Evolutionary conservation across 92 coral and sea anemone genomes (phyloP).

Genomic region (Diadumene lineata): DNA sequence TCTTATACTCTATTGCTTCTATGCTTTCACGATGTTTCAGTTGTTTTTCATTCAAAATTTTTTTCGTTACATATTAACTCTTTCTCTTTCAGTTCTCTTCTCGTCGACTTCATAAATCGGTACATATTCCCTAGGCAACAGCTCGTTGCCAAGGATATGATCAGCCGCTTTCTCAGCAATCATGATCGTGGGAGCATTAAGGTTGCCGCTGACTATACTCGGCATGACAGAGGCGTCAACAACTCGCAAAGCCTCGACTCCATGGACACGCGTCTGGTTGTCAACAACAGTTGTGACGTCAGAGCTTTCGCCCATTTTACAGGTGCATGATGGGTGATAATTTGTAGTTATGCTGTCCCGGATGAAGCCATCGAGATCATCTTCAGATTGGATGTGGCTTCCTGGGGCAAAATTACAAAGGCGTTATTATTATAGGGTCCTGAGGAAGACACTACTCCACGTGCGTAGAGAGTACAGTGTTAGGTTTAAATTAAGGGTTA

Average conservation of each 20-base stretch:
- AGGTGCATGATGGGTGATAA: conserved; percentile 75
- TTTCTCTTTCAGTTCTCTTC: neutral
- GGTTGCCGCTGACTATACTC: conserved; percentile 62
- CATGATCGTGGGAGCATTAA: conserved; percentile 82
- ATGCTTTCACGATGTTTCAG: no score
- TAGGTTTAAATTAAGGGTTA: neutral
- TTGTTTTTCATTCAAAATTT: no score
- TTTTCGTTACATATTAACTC: neutral
- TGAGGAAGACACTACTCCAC: neutral
- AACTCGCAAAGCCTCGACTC: conserved; percentile 68
- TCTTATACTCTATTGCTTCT: no score
- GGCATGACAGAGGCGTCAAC: conserved; percentile 87
- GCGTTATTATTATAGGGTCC: neutral
- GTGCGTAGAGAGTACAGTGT: no score
- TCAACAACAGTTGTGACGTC: conserved; percentile 76
- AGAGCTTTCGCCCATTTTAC: conserved; percentile 66
- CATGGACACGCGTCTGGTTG: conserved; percentile 49
- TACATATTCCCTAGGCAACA: conserved; percentile 54
- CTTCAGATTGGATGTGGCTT: conserved; percentile 40
- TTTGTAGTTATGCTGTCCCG: conserved; percentile 46
- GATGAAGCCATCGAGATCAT: conserved; percentile 53
- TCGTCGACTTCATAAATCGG: conserved; percentile 42
- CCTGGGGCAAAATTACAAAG: conserved; percentile 23
- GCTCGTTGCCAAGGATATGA: conserved; percentile 45
- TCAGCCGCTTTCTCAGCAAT: conserved; percentile 83